Percentiles rank a stretch among this genome's conserved stretches.
Conservation (phyloP, 1,140 invertebrate species). For the Drosophila paulistorum region DNA sequence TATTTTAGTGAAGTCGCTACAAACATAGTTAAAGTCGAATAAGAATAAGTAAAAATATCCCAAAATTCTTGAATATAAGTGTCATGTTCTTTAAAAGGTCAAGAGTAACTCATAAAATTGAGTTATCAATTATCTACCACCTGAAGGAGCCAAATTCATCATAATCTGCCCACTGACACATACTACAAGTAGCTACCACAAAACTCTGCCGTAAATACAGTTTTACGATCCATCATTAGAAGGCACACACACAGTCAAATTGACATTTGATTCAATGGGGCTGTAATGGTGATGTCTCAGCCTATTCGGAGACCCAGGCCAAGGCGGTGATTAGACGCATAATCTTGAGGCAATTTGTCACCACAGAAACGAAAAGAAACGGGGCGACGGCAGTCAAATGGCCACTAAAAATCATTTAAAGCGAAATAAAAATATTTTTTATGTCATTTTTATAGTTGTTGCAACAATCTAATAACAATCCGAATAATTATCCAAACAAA, state of each 20-base stretch:
- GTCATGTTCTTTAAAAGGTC: not conserved
- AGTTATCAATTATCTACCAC: not conserved
- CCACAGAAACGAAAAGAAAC: constrained; percentile 36
- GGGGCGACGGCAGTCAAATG: constrained; percentile 50
- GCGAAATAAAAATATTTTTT: constrained; percentile 81
- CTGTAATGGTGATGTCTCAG: constrained; percentile 3
- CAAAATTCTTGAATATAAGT: not conserved
- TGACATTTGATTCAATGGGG: constrained; percentile 50
- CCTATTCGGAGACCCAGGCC: constrained; percentile 27
- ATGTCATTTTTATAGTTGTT: constrained; percentile 82
- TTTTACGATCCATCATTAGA: constrained; percentile 40
- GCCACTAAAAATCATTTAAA: constrained; percentile 81
- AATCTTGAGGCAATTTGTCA: constrained; percentile 77
- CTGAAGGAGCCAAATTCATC: not conserved
- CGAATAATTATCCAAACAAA: constrained; percentile 82
- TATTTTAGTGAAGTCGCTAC: no score
- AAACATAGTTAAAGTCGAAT: not conserved
- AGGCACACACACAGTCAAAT: constrained; percentile 36
- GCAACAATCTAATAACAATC: constrained; percentile 83
- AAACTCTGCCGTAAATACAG: constrained; percentile 5
- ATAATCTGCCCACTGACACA: not conserved
- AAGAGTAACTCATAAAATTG: not conserved
- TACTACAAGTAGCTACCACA: not conserved
- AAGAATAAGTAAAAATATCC: not conserved
- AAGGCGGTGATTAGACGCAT: constrained; percentile 70